Evolutionary conservation across 2,113 vertebrate genomes (phyloP).

Genomic region (Dipodomys spectabilis): DNA sequence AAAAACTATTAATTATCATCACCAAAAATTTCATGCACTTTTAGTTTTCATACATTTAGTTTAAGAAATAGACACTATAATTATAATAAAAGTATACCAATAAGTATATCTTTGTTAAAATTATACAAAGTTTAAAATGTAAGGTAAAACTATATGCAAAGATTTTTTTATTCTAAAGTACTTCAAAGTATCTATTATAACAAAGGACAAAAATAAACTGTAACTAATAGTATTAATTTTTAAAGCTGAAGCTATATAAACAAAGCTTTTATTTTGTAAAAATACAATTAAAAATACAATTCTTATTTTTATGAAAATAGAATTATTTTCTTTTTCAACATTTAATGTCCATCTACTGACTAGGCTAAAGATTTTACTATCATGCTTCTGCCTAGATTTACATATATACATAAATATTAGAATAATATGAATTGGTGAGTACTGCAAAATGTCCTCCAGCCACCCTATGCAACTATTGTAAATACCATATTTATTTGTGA

Average conservation of each 20-base stretch:
- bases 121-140: background rate
- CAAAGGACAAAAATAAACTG: constrained; percentile 7
- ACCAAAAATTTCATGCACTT: constrained; percentile 41
- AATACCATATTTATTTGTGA: constrained; percentile 54
- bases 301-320: constrained; percentile 40
- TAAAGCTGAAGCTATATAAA: background rate
- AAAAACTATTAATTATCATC: constrained; percentile 30
- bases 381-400: constrained; percentile 14
- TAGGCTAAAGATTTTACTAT: constrained; percentile 1
- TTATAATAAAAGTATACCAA: background rate
- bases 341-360: background rate
- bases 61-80: constrained; percentile 52
- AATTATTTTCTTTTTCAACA: constrained; percentile 36
- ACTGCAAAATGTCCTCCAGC: constrained; percentile 43
- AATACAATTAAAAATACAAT: constrained; percentile 15
- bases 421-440: background rate
- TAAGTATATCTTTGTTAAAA: constrained; percentile 50
- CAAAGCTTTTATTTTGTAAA: background rate
- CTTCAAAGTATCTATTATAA: constrained; percentile 21
- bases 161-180: constrained; percentile 29
- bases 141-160: constrained; percentile 10
- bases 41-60: background rate
- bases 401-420: constrained; percentile 35
- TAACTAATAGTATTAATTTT: constrained; percentile 33
- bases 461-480: constrained; percentile 4